Base-by-base conservation (phyloP, 1,140 invertebrate genomes). In the Drepana arcuata region DNA sequence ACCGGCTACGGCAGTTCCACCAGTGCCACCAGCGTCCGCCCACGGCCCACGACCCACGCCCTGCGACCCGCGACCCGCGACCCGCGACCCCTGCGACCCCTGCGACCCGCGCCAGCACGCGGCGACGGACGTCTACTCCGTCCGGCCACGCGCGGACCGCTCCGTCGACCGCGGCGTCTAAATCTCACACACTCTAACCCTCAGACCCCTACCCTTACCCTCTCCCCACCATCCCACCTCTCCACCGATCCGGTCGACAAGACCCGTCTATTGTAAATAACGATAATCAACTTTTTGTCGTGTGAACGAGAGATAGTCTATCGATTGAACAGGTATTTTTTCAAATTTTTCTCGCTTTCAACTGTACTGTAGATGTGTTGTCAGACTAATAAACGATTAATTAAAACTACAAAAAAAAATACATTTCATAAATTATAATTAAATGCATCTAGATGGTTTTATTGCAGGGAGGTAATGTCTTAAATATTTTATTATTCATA, bases 351-450 rank as follows among this genome's bases (percentile, higher is more conserved):
- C 72, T 81, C 74, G 77, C 77, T 81, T 68, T 81, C 74, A 66
- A 73, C 77, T 81, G 74, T 81, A 81, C 70, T 65, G 77, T 81
- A 81, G 77, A 75, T 79, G 73, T 81, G 74, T 81, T 81, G 72
- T 81, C 77, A 78, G 50, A 68, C 62, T 74, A 72, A 70, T 70
- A 72, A 81, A 69, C 53, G 41, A 71, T 72, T n/a, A n/a, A n/a
- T n/a, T 48, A 67, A 81, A 75, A 77, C 63, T 74, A 65, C 62
- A 77, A 70, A 74, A 78, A 68, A 73, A 70, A 73, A 69, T 67
- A 77, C 69, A 73, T 72, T 68, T 79, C 70, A 72, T 79, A 72
- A 64, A 51, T 58, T 65, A 73, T 64, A 26, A 63, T 63, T 61
- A 74, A 66, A 57, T 58, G 62, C 74, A 77, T 77, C 60, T 79